Evolutionary conservation across 2,797 vertebrate species (phyloP).

Genomic region (Coendou prehensilis): DNA sequence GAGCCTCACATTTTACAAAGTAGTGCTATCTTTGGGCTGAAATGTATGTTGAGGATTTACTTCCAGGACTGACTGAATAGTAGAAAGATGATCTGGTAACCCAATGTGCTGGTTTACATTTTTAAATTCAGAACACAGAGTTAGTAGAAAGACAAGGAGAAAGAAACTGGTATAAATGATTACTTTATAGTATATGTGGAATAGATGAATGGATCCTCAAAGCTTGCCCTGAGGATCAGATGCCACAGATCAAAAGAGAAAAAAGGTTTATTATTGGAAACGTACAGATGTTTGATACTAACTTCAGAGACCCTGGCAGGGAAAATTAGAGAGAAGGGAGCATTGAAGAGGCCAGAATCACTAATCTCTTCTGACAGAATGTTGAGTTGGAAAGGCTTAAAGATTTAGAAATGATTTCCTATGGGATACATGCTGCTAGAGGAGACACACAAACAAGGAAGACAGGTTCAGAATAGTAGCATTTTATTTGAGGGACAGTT

Average conservation of each 20-base stretch:
- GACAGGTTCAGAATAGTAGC: not conserved
- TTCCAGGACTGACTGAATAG: slow-evolving; percentile 3
- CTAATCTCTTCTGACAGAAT: not conserved
- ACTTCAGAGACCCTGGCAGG: not conserved
- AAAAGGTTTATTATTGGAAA: slow-evolving; percentile 17
- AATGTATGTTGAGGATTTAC: not conserved
- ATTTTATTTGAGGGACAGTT: not conserved
- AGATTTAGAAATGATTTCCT: not conserved
- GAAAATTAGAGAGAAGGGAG: not conserved
- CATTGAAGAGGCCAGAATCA: not conserved
- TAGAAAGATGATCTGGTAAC: not conserved
- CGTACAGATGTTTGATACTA: not conserved
- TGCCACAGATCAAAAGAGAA: slow-evolving; percentile 48
- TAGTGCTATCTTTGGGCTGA: not conserved
- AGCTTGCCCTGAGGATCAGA: slow-evolving; percentile 19
- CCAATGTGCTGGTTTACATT: not conserved
- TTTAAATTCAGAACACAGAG: not conserved
- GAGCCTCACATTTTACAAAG: not conserved
- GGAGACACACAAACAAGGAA: not conserved
- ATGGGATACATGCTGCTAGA: not conserved
- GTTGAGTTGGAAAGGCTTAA: not conserved
- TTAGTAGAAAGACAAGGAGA: slow-evolving; percentile 32
- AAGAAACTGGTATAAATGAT: not conserved
- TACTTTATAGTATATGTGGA: not conserved
- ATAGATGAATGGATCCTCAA: slow-evolving; percentile 9